Evolutionary conservation across 30 jellyfish, hydroid and myxozoan species (phyloP), one percentile per base, ranked within the genome.

Genomic region (Aurelia aurita): DNA sequence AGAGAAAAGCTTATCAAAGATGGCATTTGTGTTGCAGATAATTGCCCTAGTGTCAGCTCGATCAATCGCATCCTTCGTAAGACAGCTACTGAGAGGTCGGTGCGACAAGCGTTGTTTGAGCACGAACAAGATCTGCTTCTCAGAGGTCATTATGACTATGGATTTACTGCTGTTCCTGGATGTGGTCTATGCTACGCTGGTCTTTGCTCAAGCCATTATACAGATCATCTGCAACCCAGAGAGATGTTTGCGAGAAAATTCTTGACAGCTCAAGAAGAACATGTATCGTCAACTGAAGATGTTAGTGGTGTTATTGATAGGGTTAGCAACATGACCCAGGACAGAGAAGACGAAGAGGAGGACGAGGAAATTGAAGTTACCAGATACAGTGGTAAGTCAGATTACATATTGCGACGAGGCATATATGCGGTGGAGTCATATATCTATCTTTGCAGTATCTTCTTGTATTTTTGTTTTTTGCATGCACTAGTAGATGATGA

Each of bases 31-130:
- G 69, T 47, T 22, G 45, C 80, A 9, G 95, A 87, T 13, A 90
- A 65, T 53, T 74, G 97, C 39, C 99, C 99, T 15, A 95, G 99
- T 79, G 97, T 95, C 85, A 95, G 99, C 84, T 95, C 99, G 14
- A 95, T 95, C 85, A 95, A 95, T 73, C 94, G 99, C 10, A 95
- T 95, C n/a, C 80, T 95, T 13, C 86, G 99, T 6, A 95, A 90
- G 78, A 75, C 93, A 34, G 99, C 99, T 8, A 95, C 99, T 5
- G 99, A 94, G 79, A 79, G 97, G 21, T 96, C 97, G 21, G 92
- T 96, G 60, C 62, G 93, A 43, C 87, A 85, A 34, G 98, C 98
- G 0, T 59, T 82, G 72, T 32, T 86, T 47, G 98, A 92, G 43
- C 97, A 84, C n/a, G 97, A 91, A 77, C 94, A 85, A 62, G 96